These are phyloP conservation scores for Sebastes melanostomus DNA, from an alignment of 2,797 vertebrate genomes.

Conservation along the genomic window DNA sequence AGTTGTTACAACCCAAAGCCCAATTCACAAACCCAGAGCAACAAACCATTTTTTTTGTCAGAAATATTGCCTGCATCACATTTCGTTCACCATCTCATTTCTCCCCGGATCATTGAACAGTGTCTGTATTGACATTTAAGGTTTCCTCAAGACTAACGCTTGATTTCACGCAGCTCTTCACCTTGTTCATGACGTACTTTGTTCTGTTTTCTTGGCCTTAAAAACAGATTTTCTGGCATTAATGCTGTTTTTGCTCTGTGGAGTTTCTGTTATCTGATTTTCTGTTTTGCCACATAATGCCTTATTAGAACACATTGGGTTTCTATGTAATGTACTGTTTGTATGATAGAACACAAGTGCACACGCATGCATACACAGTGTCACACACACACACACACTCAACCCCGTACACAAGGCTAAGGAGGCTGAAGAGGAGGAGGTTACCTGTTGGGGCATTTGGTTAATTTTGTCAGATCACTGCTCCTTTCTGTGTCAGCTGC, in stretches of 20 bases:
- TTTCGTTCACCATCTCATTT: neutral
- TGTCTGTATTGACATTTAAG: slow-evolving; percentile 8
- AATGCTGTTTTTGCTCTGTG: slow-evolving; percentile 41
- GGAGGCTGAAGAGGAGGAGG: slow-evolving; percentile 30
- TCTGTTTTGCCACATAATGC: slow-evolving; percentile 76
- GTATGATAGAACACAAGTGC: slow-evolving; percentile 56
- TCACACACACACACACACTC: neutral
- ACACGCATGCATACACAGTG: slow-evolving; percentile 51
- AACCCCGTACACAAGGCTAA: slow-evolving; percentile 1
- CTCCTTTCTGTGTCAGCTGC: slow-evolving; percentile 42
- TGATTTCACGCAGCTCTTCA: neutral
- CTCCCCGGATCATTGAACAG: neutral
- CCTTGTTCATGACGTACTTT: neutral
- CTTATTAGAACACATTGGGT: slow-evolving; percentile 75
- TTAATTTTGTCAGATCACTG: slow-evolving; percentile 68
- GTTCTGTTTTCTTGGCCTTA: slow-evolving; percentile 68
- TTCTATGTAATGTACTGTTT: slow-evolving; percentile 65
- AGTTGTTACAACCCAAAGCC: neutral
- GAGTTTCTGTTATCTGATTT: slow-evolving; percentile 32
- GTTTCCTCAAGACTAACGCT: slow-evolving; percentile 9
- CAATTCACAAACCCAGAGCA: slow-evolving; percentile 18
- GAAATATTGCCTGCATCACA: neutral
- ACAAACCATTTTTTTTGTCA: slow-evolving; percentile 13
- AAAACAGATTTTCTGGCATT: slow-evolving; percentile 47
- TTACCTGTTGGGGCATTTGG: slow-evolving; percentile 48